Percentiles rank a stretch among this genome's conserved stretches.
Conservation (phyloP, 2,797 vertebrate genomes). For the Lacerta agilis region DNA sequence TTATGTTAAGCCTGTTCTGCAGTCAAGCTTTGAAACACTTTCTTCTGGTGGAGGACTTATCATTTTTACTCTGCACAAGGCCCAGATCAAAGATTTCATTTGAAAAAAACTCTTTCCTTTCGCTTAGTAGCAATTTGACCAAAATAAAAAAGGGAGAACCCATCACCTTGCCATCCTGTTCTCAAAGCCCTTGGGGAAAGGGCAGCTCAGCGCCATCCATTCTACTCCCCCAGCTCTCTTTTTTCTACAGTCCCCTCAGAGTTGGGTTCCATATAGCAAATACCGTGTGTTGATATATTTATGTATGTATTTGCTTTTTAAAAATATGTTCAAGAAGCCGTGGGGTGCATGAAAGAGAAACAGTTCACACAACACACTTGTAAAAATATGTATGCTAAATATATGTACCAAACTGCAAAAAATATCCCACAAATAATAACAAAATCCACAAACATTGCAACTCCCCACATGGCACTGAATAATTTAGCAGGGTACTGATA, state of each 20-base stretch:
- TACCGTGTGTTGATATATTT: neutral
- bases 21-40: too few species aligned
- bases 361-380: too few species aligned
- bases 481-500: neutral
- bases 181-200: neutral
- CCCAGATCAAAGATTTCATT: too few species aligned
- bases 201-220: neutral
- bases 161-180: neutral
- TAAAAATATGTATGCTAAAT: neutral
- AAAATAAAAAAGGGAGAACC: neutral
- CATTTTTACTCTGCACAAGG: too few species aligned
- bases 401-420: neutral
- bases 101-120: neutral
- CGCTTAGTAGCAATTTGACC: neutral
- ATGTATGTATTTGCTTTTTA: neutral
- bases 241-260: neutral
- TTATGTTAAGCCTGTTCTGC: too few species aligned
- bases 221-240: neutral
- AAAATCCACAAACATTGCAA: neutral
- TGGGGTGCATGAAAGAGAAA: neutral
- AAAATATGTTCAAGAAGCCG: neutral
- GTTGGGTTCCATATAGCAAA: neutral
- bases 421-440: neutral
- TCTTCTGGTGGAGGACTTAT: too few species aligned
- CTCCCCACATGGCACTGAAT: neutral